Percentiles rank a stretch among this genome's conserved stretches.
Evolutionary conservation across 2,888 invertebrate species (phyloP).

Genomic region (Euclidia mi): DNA sequence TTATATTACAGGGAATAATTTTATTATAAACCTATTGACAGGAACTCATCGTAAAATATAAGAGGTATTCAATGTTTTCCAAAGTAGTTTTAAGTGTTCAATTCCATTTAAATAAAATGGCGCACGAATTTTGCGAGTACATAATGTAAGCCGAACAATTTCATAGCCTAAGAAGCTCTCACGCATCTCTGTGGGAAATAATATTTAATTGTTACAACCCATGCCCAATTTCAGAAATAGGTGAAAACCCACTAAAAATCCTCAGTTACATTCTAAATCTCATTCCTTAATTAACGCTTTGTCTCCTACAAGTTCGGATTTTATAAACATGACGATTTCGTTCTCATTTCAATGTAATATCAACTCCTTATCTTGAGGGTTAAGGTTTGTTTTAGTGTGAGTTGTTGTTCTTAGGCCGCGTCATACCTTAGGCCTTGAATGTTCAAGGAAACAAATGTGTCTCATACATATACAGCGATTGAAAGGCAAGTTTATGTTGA

Average conservation of each 20-base stretch:
- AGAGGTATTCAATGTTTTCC: no score
- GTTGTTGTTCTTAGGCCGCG: slow-evolving; percentile 29
- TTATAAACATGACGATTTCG: slow-evolving; percentile 67
- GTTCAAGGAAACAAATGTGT: slow-evolving; percentile 75
- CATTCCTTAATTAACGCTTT: slow-evolving; percentile 72
- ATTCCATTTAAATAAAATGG: no score
- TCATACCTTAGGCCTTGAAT: slow-evolving; percentile 69
- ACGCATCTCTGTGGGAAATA: slow-evolving; percentile 1
- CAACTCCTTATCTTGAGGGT: slow-evolving; percentile 8
- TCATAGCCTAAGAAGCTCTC: neutral
- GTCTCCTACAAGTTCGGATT: slow-evolving; percentile 66
- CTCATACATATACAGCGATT: slow-evolving; percentile 69
- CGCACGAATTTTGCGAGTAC: no score
- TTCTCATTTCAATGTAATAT: slow-evolving; percentile 10
- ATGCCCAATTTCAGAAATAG: slow-evolving; percentile 33
- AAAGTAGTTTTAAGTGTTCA: no score
- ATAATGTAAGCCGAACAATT: neutral
- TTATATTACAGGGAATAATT: no score
- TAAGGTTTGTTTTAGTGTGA: slow-evolving; percentile 34
- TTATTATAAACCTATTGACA: no score
- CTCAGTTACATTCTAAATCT: slow-evolving; percentile 61
- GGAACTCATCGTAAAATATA: no score
- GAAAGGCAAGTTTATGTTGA: slow-evolving; percentile 57
- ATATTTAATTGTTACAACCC: slow-evolving; percentile 15
- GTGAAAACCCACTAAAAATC: slow-evolving; percentile 48